Evolutionary conservation across 2,888 invertebrate genomes (phyloP).

Genomic region (Sarcophaga caerulescens): DNA sequence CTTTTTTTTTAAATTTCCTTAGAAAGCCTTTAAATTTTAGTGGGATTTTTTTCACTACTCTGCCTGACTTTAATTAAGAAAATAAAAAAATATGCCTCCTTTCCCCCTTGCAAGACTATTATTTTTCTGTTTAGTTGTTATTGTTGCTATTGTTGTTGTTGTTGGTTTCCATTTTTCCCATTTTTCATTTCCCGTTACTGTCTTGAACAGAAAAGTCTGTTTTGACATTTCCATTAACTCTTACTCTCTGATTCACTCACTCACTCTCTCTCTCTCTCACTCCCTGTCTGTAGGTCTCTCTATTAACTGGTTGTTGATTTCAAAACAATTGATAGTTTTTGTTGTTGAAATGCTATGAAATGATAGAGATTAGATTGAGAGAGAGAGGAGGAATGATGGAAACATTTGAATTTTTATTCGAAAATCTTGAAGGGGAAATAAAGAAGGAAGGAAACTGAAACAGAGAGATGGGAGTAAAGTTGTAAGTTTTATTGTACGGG

Average conservation of each 20-base stretch:
- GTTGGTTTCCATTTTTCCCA: neutral
- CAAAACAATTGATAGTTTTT: slow-evolving; percentile 26
- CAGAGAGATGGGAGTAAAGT: neutral
- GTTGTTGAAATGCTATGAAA: neutral
- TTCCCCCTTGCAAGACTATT: too few relatives aligned
- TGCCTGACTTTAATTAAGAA: neutral
- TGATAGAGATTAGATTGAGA: neutral
- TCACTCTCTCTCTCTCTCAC: too few relatives aligned
- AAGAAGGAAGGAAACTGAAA: neutral
- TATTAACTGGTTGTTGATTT: slow-evolving; percentile 30
- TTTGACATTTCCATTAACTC: slow-evolving; percentile 57
- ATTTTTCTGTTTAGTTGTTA: neutral
- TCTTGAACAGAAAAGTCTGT: slow-evolving; percentile 15
- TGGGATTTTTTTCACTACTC: neutral
- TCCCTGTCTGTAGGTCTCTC: neutral
- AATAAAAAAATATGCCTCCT: too few relatives aligned
- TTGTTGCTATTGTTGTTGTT: slow-evolving; percentile 8
- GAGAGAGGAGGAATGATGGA: too few relatives aligned
- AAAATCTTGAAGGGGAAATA: neutral
- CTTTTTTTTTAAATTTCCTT: too few relatives aligned
- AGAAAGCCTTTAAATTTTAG: too few relatives aligned
- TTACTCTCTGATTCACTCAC: neutral
- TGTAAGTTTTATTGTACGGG: too few relatives aligned
- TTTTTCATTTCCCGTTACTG: neutral
- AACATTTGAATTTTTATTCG: neutral